Conservation (phyloP, 2,113 vertebrate species). For the Alces alces region DNA sequence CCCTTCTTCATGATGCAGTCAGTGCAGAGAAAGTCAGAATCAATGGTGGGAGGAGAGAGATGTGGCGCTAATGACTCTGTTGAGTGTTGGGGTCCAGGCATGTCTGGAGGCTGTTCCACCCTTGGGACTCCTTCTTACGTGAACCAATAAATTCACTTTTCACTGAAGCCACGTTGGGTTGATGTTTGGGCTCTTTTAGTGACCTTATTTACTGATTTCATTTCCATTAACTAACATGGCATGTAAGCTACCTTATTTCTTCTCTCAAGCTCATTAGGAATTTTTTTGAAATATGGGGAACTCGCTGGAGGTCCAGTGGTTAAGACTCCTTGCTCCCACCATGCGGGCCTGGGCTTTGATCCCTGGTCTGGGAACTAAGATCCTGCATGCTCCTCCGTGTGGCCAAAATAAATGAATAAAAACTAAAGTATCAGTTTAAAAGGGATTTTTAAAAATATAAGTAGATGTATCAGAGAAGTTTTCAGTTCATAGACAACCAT, state of each 20-base stretch:
- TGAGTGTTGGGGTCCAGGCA: background rate
- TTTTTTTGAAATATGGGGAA: background rate
- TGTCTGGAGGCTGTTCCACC: background rate
- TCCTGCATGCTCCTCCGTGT: background rate
- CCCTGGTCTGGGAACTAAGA: background rate
- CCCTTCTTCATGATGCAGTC: background rate
- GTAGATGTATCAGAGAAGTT: background rate
- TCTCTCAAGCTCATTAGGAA: background rate
- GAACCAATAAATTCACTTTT: background rate
- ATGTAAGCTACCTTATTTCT: background rate
- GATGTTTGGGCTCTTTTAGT: background rate
- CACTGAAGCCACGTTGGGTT: background rate
- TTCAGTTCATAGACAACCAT: background rate
- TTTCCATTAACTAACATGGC: background rate
- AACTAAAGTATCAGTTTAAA: background rate
- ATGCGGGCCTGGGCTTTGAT: rapidly evolving
- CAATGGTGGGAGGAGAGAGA: too few species aligned
- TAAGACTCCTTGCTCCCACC: background rate
- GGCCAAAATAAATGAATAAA: background rate
- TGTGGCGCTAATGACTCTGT: background rate
- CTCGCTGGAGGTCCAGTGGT: background rate
- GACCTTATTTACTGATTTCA: background rate
- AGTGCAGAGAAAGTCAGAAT: background rate
- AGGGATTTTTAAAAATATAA: background rate
- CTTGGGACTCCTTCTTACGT: background rate